phyloP scores from a whole-genome alignment of 2,888 invertebrate genomes.

The Tetramorium bicarinatum region DNA sequence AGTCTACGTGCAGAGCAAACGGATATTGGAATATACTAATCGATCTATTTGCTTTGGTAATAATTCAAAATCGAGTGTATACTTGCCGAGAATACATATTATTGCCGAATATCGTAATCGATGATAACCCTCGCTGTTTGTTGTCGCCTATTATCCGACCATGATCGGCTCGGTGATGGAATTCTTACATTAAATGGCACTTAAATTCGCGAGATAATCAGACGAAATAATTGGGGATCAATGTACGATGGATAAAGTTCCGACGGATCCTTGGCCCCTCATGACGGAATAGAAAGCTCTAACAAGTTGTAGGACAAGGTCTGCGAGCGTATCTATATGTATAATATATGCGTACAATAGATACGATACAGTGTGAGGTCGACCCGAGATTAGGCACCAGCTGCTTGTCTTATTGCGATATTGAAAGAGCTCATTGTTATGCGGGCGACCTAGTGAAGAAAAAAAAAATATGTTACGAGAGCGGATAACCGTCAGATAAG shows the following conservation, averaged over 20 bases:
- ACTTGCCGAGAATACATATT: background rate
- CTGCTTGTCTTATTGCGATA: background rate
- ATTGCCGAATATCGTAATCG: background rate
- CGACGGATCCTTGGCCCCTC: background rate
- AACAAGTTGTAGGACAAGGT: slow-evolving; percentile 25
- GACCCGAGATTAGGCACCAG: background rate
- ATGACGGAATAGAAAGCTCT: slow-evolving; percentile 12
- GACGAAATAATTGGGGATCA: background rate
- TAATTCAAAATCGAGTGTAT: background rate
- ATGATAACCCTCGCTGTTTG: background rate
- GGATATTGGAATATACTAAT: background rate
- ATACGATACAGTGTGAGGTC: background rate
- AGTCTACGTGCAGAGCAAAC: no score
- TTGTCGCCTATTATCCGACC: background rate
- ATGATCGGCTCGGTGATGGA: background rate
- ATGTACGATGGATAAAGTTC: background rate
- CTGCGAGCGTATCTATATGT: background rate
- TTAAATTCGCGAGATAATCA: slow-evolving; percentile 13
- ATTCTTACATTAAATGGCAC: slow-evolving; percentile 1
- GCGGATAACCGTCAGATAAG: background rate
- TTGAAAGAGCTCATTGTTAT: background rate
- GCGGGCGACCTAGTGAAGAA: background rate
- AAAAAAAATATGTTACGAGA: background rate
- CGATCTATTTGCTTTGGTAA: background rate
- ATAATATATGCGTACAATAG: background rate